phyloP scores from a whole-genome alignment of 2,888 invertebrate species.

The Axea sp. region DNA sequence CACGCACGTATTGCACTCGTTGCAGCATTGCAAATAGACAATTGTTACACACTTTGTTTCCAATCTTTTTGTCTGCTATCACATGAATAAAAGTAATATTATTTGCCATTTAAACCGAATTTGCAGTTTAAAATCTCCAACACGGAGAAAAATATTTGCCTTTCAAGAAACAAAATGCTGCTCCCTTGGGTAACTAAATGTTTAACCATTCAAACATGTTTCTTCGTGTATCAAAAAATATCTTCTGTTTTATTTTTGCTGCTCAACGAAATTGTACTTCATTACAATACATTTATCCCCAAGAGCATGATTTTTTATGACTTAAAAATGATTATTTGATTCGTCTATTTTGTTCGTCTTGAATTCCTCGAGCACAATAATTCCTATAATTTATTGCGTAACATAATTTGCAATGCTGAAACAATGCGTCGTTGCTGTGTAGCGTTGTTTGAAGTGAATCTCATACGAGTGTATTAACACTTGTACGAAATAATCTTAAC shows the following conservation, averaged over 20 bases:
- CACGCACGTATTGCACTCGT: conserved; percentile 59
- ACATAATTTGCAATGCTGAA: conserved; percentile 50
- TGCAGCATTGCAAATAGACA: conserved; percentile 58
- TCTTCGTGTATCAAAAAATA: no score
- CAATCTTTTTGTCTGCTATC: not conserved
- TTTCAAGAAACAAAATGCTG: no score
- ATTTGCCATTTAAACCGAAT: not conserved
- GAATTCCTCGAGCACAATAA: not conserved
- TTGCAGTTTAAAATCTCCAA: not conserved
- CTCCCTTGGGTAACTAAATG: no score
- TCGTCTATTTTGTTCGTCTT: not conserved
- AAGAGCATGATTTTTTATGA: not conserved
- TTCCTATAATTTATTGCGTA: conserved; percentile 5
- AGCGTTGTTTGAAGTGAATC: conserved; percentile 54
- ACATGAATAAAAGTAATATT: not conserved
- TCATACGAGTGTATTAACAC: conserved; percentile 38
- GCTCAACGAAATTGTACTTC: conserved; percentile 4
- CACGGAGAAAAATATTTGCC: not conserved
- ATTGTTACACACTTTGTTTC: conserved; percentile 14
- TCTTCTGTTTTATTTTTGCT: not conserved
- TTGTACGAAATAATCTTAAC: conserved; percentile 14
- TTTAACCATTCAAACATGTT: not conserved
- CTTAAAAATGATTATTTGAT: not conserved
- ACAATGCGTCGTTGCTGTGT: conserved; percentile 52
- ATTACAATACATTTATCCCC: not conserved